Base-by-base conservation (phyloP, 2,888 invertebrate species). In the Blastobasis adustella region DNA sequence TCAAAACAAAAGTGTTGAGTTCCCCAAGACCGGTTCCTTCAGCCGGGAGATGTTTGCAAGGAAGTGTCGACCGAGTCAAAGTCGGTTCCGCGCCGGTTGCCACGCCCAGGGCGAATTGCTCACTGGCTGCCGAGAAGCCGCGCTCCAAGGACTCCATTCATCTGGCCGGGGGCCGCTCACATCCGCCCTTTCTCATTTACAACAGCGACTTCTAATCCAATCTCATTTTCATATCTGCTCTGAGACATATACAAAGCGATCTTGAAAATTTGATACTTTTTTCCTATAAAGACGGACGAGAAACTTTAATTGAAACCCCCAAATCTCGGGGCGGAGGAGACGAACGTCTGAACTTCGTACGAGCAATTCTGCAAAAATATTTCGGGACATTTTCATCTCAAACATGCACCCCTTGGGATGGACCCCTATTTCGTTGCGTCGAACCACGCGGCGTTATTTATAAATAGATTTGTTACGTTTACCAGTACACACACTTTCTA, bases 1-100 rank as follows among this genome's bases (percentile, higher is more conserved):
- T 56, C 51, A 52, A 59, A 60, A 60, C 58, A 58, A 53, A 58
- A 56, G 47, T 53, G 2, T 23, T 23, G 23, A 23, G 23, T 23
- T 23, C 43, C 23, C n/a, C 42, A 6, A 44, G 44, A 49, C 45
- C 41, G 40, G 47, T 48, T 46, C 50, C 45, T 38, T 44, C 50
- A 37, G 51, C 50, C 52, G 49, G 48, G 4, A 47, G 55, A 46
- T 53, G 49, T 55, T 55, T 53, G 42, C 42, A 53, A 49, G 53
- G 46, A 50, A 51, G 47, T 47, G 47, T 39, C 49, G 41, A 49
- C 6, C 23, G 46, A 49, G 45, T 47, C 42, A 42, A 43, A 54
- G 54, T 39, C 10, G 40, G 46, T 49, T 51, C 43, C 49, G 50
- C 46, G 53, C 37, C 37, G 41, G 23, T 40, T 37, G 48, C 42